phyloP scores from a whole-genome alignment of 1,140 invertebrate species.

The Drosophila fuyamai region DNA sequence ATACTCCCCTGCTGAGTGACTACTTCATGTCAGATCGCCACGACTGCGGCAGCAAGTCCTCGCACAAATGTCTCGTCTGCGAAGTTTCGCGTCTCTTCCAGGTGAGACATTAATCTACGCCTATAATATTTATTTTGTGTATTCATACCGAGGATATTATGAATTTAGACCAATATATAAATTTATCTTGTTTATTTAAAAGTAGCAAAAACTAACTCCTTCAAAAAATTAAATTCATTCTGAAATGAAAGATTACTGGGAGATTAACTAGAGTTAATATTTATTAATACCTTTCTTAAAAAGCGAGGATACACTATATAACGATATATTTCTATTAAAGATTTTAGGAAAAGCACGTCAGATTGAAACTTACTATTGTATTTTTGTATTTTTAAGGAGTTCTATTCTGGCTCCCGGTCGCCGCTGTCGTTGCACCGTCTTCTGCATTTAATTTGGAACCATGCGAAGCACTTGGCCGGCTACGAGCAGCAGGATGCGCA shows the following conservation, averaged over 20 bases:
- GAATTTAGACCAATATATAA: no score
- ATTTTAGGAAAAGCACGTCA: no score
- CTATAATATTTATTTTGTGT: not conserved
- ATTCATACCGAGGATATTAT: no score
- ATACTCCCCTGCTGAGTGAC: conserved; percentile 96
- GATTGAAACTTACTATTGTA: not conserved
- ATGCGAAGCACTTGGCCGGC: conserved; percentile 96
- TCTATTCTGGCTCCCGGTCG: conserved; percentile 95
- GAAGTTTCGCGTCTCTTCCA: conserved; percentile 95
- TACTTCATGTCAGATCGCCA: conserved; percentile 98
- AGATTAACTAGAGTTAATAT: no score
- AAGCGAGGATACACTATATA: no score
- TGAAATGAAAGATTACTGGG: no score
- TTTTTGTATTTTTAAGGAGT: conserved; percentile 87
- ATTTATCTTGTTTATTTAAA: no score
- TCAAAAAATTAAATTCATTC: no score
- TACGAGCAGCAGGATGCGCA: conserved; percentile 99
- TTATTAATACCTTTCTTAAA: no score
- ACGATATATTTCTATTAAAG: no score
- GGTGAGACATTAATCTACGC: conserved; percentile 54
- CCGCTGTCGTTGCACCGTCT: conserved; percentile 95
- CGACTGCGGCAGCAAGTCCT: conserved; percentile 89
- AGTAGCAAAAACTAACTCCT: no score
- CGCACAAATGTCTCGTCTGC: conserved; percentile 94
- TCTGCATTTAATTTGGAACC: conserved; percentile 98